Base-by-base conservation (phyloP, 2,888 invertebrate genomes). In the Brenthis ino region DNA sequence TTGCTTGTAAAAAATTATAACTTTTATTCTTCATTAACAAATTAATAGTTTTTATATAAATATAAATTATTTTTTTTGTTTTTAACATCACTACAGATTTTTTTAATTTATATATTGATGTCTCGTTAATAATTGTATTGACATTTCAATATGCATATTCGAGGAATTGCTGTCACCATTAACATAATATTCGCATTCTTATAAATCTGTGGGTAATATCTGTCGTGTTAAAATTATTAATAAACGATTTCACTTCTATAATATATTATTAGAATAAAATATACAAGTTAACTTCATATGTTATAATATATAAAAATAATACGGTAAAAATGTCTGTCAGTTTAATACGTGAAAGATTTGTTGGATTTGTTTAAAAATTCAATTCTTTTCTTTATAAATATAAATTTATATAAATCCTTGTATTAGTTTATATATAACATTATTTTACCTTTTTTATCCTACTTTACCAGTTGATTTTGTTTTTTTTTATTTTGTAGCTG, bases 121-220 rank as follows among this genome's bases (percentile, higher is more conserved):
- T 51, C 13, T 37, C 4, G 51, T 63, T 16, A 37, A 37, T 53
- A 53, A 51, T 20, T 20, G 54, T 14, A 28, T 6, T 37, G 33
- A 54, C 20, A 37, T 60, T 20, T 48, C 28, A 16, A 67, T 55
- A 16, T 37, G 13, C 37, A 53, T 20, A 33, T 61, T 28, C 33
- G 14, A 48, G 14, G 11, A n/a, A 43, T 47, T 16, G 48, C 55
- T 55, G 14, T 60, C 33, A 53, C 8, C 13, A 66, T 66, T 66
- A 57, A 8, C 51, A 65, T 65, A 65, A 51, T 65, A 65, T 51
- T 11, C 20, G 2, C 57, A 57, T 65, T 37, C 28, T 43, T 57
- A 20, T 65, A 65, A 65, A 57, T 63, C 51, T 61, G 51, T 37
- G 16, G n/a, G 51, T 16, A 16, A 51, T 65, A 13, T 51, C 57